A percentile compares a stretch with the other conserved stretches of the same genome.
phyloP scores from a whole-genome alignment of 2,888 invertebrate species.

The Trichacis sp. region DNA sequence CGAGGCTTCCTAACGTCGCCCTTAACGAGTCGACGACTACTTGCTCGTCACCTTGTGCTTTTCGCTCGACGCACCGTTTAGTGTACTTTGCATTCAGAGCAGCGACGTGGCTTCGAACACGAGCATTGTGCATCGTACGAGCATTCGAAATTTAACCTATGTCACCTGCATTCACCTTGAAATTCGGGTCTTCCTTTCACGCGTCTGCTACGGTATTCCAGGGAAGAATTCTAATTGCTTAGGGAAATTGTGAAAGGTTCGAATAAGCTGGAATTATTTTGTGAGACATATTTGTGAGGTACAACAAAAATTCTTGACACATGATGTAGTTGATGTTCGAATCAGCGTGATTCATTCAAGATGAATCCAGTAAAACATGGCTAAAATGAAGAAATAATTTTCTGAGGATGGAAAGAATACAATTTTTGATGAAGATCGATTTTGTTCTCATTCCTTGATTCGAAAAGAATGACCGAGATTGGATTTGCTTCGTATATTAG shows the following conservation, averaged over 20 bases:
- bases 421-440: no score
- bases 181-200: not conserved
- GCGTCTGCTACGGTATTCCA: no score
- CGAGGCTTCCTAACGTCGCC: constrained; percentile 55
- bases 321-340: no score
- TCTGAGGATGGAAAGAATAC: no score
- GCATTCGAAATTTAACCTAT: not conserved
- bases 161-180: not conserved
- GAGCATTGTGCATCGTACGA: constrained; percentile 15
- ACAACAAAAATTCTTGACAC: no score
- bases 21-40: constrained; percentile 63
- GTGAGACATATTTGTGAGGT: no score
- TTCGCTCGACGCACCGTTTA: constrained; percentile 47
- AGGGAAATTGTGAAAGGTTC: not conserved
- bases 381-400: no score
- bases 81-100: constrained; percentile 55
- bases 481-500: no score
- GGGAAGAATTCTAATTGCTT: not conserved
- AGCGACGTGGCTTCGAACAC: constrained; percentile 22
- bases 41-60: constrained; percentile 53
- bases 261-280: not conserved
- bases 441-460: no score
- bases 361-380: no score
- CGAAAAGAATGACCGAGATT: no score
- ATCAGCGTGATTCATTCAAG: no score